A percentile compares a stretch with the other conserved stretches of the same genome.
These are phyloP conservation scores for Chrysogorgia sp. DNA, from an alignment of 92 coral and sea anemone species.

Conservation along the genomic window DNA sequence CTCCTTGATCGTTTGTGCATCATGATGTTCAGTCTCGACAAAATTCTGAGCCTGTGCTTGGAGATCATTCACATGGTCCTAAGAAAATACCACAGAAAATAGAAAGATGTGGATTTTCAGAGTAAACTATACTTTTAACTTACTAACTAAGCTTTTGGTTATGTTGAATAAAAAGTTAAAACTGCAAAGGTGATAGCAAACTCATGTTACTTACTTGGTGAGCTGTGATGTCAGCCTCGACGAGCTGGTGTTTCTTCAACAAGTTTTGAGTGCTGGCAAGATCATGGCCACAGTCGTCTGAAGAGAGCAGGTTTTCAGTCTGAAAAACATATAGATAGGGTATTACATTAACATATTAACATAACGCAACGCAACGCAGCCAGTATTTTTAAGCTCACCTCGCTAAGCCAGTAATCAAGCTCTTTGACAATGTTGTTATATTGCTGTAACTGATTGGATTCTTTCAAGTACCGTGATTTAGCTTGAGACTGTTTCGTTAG, in stretches of 20 bases:
- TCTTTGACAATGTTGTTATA: conserved; percentile 95
- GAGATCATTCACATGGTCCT: conserved; percentile 92
- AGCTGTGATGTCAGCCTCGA: conserved; percentile 95
- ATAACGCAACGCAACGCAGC: neutral
- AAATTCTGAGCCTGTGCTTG: conserved; percentile 97
- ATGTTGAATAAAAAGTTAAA: too few species aligned
- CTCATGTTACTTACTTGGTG: conserved; percentile 69
- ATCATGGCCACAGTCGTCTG: conserved; percentile 96
- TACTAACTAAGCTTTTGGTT: too few species aligned
- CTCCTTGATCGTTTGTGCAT: conserved; percentile 86
- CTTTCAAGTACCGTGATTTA: conserved; percentile 87
- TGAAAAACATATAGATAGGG: conserved; percentile 22
- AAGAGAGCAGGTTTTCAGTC: conserved; percentile 87
- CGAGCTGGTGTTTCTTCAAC: conserved; percentile 93
- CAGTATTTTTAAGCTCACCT: conserved; percentile 50
- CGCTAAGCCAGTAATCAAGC: conserved; percentile 94
- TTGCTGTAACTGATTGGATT: conserved; percentile 91
- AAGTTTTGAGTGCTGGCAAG: conserved; percentile 96
- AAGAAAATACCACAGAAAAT: neutral
- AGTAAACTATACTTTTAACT: too few species aligned
- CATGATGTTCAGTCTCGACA: conserved; percentile 92
- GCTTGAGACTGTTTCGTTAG: conserved; percentile 75
- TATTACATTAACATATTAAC: neutral
- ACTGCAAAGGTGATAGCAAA: neutral
- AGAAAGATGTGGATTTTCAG: too few species aligned